A percentile compares a stretch with the other conserved stretches of the same genome.
Conservation (phyloP, 1,140 invertebrate genomes). For the Formica selysi region DNA sequence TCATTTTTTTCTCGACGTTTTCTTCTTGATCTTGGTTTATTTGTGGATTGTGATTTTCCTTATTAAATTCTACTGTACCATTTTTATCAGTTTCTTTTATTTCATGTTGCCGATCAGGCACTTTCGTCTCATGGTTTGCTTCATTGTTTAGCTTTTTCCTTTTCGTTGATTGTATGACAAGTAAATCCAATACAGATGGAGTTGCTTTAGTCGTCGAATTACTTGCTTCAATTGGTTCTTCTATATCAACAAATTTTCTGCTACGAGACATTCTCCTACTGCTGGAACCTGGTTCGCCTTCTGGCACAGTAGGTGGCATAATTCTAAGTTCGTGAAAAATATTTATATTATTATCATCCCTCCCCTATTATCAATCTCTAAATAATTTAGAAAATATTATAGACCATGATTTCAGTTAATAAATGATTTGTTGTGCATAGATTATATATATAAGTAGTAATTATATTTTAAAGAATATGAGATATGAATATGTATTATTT, state of each 20-base stretch:
- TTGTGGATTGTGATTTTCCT: conserved; percentile 58
- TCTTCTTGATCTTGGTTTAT: conserved; percentile 28
- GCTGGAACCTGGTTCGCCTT: background rate
- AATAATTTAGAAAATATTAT: too few species aligned
- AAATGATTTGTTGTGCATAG: too few species aligned
- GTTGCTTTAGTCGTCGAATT: background rate
- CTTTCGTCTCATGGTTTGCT: background rate
- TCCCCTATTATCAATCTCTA: too few species aligned
- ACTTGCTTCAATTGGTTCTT: background rate
- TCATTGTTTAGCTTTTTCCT: background rate
- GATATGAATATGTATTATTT: too few species aligned
- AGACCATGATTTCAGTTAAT: too few species aligned
- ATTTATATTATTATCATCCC: background rate
- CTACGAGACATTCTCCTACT: background rate
- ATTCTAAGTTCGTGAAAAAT: background rate
- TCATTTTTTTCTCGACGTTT: conserved; percentile 52
- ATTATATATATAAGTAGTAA: too few species aligned
- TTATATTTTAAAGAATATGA: too few species aligned
- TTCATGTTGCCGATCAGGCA: background rate
- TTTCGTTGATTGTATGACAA: conserved; percentile 37
- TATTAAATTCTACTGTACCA: background rate
- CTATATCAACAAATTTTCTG: background rate
- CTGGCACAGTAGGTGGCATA: background rate
- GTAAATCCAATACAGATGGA: conserved; percentile 29
- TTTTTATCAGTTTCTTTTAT: background rate